Evolutionary conservation across 2,888 invertebrate genomes (phyloP), one percentile per base, ranked within the genome.

Genomic region (Hecatera dysodea): DNA sequence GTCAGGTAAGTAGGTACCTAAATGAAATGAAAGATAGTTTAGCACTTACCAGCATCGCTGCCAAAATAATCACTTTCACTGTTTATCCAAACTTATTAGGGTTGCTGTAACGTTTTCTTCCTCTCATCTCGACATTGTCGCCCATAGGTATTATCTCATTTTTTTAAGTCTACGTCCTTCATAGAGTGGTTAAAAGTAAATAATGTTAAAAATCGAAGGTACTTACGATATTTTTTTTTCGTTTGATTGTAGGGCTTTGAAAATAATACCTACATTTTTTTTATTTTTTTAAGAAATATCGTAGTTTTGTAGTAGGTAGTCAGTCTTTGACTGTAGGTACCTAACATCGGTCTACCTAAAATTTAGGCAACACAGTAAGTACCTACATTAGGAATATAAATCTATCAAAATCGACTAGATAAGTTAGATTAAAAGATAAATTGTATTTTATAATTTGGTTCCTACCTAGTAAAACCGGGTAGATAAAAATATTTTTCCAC

Each of bases 401-500:
- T n/a, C 15, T n/a, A 29, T 33, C n/a, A n/a, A n/a, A n/a, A 36
- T 36, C 22, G 22, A 56, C 1, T 22, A 19, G 29, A 3, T 36
- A 24, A 19, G n/a, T 33, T 33, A 15, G 29, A 55, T 19, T 9
- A 2, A 33, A 33, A 46, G 64, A 64, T 65, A 39, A 48, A 36
- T 22, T 48, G 19, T 17, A 48, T 39, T 27, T 48, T 22, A 44
- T 42, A 68, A 19, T 5, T 39, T 39, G 19, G 7, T 48, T 60
- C 17, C 42, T 52, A 15, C 17, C 42, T 52, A 15, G 9, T 19
- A 57, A 48, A n/a, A 33, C 22, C 19, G 33, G 50, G 48, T 68
- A 68, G 27, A 72, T 57, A 42, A 22, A 33, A 50, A 59, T 42
- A 42, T 48, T 42, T 48, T 33, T 48, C 29, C n/a, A 42, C 48